Evolutionary conservation across 2,797 vertebrate species (phyloP).

Genomic region (Falco berigora): DNA sequence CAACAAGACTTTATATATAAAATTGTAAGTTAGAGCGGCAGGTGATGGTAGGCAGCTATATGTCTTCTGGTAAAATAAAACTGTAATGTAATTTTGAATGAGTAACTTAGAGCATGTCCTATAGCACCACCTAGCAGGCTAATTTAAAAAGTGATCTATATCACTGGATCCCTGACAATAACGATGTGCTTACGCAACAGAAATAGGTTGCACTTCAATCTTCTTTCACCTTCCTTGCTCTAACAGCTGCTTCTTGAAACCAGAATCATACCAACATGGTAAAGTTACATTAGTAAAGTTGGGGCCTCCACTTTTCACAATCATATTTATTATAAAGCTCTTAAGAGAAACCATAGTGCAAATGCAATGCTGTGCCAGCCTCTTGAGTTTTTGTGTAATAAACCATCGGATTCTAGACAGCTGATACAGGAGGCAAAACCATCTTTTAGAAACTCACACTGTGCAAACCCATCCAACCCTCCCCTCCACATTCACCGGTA

Average conservation of each 20-base stretch:
- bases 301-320: not conserved
- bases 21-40: not conserved
- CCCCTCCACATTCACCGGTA: not conserved
- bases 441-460: not conserved
- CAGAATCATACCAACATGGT: not conserved
- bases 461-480: not conserved
- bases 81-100: not conserved
- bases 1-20: not conserved
- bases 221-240: not conserved
- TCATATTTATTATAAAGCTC: not conserved
- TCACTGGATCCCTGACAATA: not conserved
- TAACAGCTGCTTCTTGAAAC: not conserved
- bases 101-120: slow-evolving; percentile 30
- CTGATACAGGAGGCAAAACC: not conserved
- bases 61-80: not conserved
- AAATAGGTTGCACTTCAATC: not conserved
- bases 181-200: accelerated
- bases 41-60: not conserved
- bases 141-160: slow-evolving; percentile 12
- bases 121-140: slow-evolving; percentile 67
- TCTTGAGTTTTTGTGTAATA: not conserved
- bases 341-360: not conserved
- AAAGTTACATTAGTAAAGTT: not conserved
- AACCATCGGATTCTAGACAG: not conserved
- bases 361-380: not conserved